A percentile compares a stretch with the other conserved stretches of the same genome.
These are phyloP conservation scores for Cylas formicarius DNA, from an alignment of 1,140 invertebrate species.

Conservation along the genomic window DNA sequence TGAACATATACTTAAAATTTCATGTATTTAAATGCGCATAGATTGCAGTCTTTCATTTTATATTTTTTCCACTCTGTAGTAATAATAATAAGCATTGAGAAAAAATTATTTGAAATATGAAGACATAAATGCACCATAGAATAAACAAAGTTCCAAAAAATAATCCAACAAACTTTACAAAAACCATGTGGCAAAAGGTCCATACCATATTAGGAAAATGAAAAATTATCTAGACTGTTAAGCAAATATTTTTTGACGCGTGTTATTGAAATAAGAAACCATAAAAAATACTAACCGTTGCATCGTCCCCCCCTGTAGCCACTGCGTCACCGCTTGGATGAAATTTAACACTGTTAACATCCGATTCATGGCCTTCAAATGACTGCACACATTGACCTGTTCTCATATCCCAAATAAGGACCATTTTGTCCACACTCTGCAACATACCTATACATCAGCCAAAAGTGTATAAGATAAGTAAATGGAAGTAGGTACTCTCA, in stretches of 20 bases:
- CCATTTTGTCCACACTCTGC: constrained; percentile 92
- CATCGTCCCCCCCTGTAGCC: constrained; percentile 96
- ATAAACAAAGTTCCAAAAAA: too few relatives aligned
- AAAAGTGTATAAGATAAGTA: background rate
- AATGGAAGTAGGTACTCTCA: too few relatives aligned
- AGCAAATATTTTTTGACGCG: constrained; percentile 4
- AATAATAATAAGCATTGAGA: too few relatives aligned
- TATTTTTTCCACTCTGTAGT: too few relatives aligned
- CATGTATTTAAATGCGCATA: too few relatives aligned
- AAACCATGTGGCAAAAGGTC: too few relatives aligned
- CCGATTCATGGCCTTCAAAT: constrained; percentile 97
- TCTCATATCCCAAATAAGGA: constrained; percentile 98
- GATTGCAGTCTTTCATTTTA: too few relatives aligned
- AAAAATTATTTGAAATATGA: too few relatives aligned
- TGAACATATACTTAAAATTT: too few relatives aligned
- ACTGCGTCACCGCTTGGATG: constrained; percentile 99
- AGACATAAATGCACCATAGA: too few relatives aligned
- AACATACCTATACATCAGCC: constrained; percentile 22
- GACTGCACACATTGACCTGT: constrained; percentile 97
- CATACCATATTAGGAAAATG: background rate
- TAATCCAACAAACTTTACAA: too few relatives aligned
- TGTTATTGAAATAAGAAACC: background rate
- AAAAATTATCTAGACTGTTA: too few relatives aligned
- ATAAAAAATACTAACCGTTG: constrained; percentile 60
- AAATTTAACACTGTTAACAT: constrained; percentile 97